Base-by-base conservation (phyloP, 2,888 invertebrate species). In the Endomychus coccineus region DNA sequence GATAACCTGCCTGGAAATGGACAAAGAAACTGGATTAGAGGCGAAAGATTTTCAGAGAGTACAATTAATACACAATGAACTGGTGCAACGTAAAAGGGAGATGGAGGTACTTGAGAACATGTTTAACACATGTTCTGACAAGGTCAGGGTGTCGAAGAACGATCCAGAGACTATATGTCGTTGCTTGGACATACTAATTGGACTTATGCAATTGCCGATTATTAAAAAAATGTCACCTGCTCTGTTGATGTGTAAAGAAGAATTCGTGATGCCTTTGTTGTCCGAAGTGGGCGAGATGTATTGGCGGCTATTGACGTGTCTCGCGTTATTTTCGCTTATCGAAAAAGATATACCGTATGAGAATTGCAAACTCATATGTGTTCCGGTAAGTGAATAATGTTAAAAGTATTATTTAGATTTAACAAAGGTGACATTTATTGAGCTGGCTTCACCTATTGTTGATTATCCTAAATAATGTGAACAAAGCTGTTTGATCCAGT, bases 371-470 rank as follows among this genome's bases (percentile, higher is more conserved):
- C 19, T 51, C 14, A 30, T 56, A 2, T 44, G 45, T 17, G 44
- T 50, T 21, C 56, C 56, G 7, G 56, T 57, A 45, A 48, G 49
- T 44, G n/a, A n/a, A n/a, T n/a, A n/a, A n/a, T n/a, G n/a, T n/a
- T 31, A 45, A 44, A 37, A 23, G n/a, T n/a, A 7, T 19, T 7
- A 5, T 19, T 19, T 19, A n/a, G n/a, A n/a, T n/a, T n/a, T n/a
- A n/a, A n/a, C n/a, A n/a, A n/a, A n/a, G n/a, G n/a, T n/a, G n/a
- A n/a, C n/a, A n/a, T n/a, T n/a, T n/a, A n/a, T n/a, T n/a, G n/a
- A n/a, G n/a, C n/a, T n/a, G n/a, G n/a, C n/a, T n/a, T n/a, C n/a
- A n/a, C n/a, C n/a, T n/a, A n/a, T n/a, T n/a, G n/a, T n/a, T n/a
- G n/a, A n/a, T n/a, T n/a, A n/a, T n/a, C n/a, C n/a, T n/a, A n/a